These are phyloP conservation scores for Cantharis rustica DNA, from an alignment of 2,888 invertebrate species.

Conservation along the genomic window DNA sequence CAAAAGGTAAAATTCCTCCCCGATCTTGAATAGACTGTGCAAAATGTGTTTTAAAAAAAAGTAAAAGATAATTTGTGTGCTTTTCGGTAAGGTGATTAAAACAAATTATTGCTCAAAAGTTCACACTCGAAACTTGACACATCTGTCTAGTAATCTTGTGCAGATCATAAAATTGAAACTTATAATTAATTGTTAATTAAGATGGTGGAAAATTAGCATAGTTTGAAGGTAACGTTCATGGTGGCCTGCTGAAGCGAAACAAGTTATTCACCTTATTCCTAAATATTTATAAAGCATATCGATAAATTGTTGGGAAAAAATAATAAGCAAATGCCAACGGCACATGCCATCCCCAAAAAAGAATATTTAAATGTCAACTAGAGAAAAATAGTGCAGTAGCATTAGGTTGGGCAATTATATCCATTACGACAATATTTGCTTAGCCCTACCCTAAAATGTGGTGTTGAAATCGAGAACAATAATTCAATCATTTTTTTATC, in stretches of 20 bases:
- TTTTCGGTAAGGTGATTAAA: too few relatives aligned
- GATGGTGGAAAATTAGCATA: constrained; percentile 24
- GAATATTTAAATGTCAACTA: constrained; percentile 23
- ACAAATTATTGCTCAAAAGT: neutral
- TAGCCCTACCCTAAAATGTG: constrained; percentile 32
- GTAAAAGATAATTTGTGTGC: too few relatives aligned
- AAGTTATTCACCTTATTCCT: constrained; percentile 32
- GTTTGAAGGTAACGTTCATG: constrained; percentile 25
- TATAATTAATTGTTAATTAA: constrained; percentile 19
- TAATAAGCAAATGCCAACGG: constrained; percentile 18
- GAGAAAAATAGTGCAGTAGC: constrained; percentile 17
- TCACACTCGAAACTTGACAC: neutral
- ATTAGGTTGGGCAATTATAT: constrained; percentile 29
- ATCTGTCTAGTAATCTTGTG: neutral
- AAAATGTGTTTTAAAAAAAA: too few relatives aligned
- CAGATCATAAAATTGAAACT: neutral
- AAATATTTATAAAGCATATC: constrained; percentile 20
- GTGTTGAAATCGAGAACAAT: constrained; percentile 27
- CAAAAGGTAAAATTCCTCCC: too few relatives aligned
- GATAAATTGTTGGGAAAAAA: constrained; percentile 4
- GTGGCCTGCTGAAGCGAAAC: constrained; percentile 21
- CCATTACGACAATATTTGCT: constrained; percentile 36
- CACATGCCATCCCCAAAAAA: constrained; percentile 18
- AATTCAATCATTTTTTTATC: constrained; percentile 23
- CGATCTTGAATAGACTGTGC: too few relatives aligned